phyloP scores from a whole-genome alignment of 2,888 invertebrate species.

The Parascotia fuliginaria region DNA sequence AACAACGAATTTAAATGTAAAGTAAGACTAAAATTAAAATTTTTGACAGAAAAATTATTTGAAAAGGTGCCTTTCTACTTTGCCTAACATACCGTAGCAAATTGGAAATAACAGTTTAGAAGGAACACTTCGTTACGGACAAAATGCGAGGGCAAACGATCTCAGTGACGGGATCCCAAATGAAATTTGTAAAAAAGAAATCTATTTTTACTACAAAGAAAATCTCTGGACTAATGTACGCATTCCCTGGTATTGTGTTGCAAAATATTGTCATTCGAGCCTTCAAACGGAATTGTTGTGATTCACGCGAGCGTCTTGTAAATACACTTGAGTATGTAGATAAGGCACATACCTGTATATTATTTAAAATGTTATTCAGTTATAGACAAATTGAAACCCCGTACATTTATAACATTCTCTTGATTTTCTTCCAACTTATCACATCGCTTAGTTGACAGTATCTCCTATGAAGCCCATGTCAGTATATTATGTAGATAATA shows the following conservation, averaged over 20 bases:
- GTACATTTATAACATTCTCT: not conserved
- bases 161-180: slow-evolving; percentile 48
- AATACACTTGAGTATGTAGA: slow-evolving; percentile 15
- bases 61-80: slow-evolving; percentile 43
- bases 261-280: slow-evolving; percentile 33
- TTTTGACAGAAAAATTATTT: slow-evolving; percentile 37
- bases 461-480: not conserved
- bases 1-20: slow-evolving; percentile 35
- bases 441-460: not conserved
- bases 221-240: slow-evolving; percentile 32
- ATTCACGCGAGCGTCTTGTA: slow-evolving; percentile 26
- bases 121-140: slow-evolving; percentile 52
- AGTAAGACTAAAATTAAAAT: slow-evolving; percentile 25
- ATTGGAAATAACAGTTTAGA: slow-evolving; percentile 56
- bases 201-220: slow-evolving; percentile 35
- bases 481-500: slow-evolving; percentile 3
- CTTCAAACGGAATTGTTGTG: slow-evolving; percentile 44
- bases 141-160: slow-evolving; percentile 51
- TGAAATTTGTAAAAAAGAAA: slow-evolving; percentile 51
- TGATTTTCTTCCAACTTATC: not conserved
- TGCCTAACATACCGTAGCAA: slow-evolving; percentile 52
- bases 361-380: not conserved
- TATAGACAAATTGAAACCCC: not conserved
- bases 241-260: slow-evolving; percentile 22
- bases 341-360: slow-evolving; percentile 5